phyloP scores from a whole-genome alignment of 2,797 vertebrate species.

The Florisuga fusca region DNA sequence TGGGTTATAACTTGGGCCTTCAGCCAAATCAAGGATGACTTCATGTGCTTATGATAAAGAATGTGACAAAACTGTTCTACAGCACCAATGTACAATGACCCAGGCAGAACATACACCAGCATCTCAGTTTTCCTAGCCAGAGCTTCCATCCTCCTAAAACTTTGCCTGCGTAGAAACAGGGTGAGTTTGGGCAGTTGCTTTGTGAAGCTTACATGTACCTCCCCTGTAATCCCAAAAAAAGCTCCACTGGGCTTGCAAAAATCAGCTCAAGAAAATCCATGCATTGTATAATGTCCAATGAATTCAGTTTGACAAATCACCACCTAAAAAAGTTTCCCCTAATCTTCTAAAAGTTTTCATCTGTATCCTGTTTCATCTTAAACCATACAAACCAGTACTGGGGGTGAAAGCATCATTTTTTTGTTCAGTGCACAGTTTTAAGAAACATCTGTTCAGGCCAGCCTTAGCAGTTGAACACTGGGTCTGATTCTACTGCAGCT shows the following conservation, averaged over 20 bases:
- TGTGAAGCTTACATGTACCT: not conserved
- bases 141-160: not conserved
- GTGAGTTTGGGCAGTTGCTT: not conserved
- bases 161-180: not conserved
- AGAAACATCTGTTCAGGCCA: not conserved
- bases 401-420: not conserved
- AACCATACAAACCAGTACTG: not conserved
- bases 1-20: no score
- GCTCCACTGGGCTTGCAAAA: not conserved
- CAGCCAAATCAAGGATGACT: not conserved
- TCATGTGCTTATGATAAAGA: not conserved
- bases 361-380: not conserved
- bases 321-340: not conserved
- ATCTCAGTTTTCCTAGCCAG: not conserved
- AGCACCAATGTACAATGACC: not conserved
- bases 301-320: not conserved
- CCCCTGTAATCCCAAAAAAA: not conserved
- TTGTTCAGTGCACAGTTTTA: not conserved
- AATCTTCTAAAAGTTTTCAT: not conserved
- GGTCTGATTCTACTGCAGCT: not conserved
- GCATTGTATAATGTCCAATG: not conserved
- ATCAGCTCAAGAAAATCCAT: not conserved
- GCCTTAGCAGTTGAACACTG: not conserved
- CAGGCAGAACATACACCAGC: rapidly evolving
- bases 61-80: not conserved